A percentile compares a stretch with the other conserved stretches of the same genome.
Conservation (phyloP, 1,140 invertebrate species). For the Drosophila aff. region DNA sequence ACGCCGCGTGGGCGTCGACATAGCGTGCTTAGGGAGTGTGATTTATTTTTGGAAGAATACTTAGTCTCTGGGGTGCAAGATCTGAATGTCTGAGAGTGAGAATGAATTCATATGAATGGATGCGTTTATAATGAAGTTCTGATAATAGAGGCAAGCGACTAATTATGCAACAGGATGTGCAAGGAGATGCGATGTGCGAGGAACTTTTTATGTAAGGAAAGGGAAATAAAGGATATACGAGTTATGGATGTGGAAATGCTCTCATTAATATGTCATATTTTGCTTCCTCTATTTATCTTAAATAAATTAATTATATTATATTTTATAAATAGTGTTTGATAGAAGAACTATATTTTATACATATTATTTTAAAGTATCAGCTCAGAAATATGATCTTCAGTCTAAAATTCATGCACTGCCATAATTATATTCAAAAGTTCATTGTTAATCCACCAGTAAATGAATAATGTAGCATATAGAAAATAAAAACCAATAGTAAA, state of each 20-base stretch:
- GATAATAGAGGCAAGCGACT: slow-evolving; percentile 16
- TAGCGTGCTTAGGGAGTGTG: slow-evolving; percentile 65
- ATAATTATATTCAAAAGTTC: too few relatives aligned
- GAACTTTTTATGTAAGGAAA: background rate
- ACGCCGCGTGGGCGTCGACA: slow-evolving; percentile 61
- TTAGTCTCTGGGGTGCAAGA: slow-evolving; percentile 10
- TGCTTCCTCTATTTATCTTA: background rate
- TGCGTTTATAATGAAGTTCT: slow-evolving; percentile 54
- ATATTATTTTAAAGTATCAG: too few relatives aligned
- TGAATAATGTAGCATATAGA: too few relatives aligned
- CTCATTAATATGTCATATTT: background rate
- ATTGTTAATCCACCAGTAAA: too few relatives aligned
- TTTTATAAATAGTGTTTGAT: background rate
- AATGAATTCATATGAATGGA: slow-evolving; percentile 41
- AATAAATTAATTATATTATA: background rate
- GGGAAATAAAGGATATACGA: background rate
- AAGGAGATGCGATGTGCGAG: background rate
- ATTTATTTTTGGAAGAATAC: slow-evolving; percentile 62
- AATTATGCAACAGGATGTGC: slow-evolving; percentile 12
- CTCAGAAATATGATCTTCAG: too few relatives aligned
- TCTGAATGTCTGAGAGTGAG: slow-evolving; percentile 2
- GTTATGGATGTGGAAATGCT: background rate
- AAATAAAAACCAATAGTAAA: too few relatives aligned
- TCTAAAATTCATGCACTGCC: too few relatives aligned
- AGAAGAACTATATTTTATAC: too few relatives aligned